phyloP scores from a whole-genome alignment of 2,113 vertebrate genomes.

The Dipodomys ordii region DNA sequence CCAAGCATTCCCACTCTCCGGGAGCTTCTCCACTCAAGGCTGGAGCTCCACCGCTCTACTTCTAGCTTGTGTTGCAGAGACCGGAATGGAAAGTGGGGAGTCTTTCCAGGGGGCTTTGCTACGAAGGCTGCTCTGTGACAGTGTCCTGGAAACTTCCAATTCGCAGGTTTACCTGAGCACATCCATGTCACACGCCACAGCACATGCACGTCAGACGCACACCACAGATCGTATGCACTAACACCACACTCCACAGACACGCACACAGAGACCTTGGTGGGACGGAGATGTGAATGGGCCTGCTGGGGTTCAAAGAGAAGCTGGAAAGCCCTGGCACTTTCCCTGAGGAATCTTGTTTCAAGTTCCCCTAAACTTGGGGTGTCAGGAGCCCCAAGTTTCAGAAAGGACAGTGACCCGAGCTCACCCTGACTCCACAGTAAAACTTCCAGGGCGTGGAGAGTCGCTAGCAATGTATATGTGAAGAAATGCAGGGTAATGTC shows the following conservation, averaged over 20 bases:
- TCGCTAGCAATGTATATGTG: background rate
- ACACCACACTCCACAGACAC: background rate
- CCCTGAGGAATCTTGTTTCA: background rate
- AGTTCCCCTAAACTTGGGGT: background rate
- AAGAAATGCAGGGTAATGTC: background rate
- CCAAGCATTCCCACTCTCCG: too few species aligned
- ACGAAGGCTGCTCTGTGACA: background rate
- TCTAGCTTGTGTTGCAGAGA: too few species aligned
- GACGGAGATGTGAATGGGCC: too few species aligned
- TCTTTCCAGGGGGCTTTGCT: background rate
- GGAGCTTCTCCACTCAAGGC: too few species aligned
- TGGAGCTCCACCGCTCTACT: too few species aligned
- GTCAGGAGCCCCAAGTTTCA: background rate
- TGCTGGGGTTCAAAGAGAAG: too few species aligned
- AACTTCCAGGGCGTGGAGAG: too few species aligned
- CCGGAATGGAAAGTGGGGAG: rapidly evolving
- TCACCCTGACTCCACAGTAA: background rate
- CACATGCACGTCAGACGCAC: background rate
- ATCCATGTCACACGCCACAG: background rate
- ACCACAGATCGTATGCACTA: too few species aligned
- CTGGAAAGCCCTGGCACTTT: background rate
- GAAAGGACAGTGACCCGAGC: background rate
- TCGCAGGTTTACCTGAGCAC: background rate
- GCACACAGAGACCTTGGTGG: background rate
- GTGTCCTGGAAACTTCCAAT: background rate